Percentiles rank a stretch among this genome's conserved stretches.
Evolutionary conservation across 1,140 invertebrate genomes (phyloP).

Genomic region (Holotrichia oblita): DNA sequence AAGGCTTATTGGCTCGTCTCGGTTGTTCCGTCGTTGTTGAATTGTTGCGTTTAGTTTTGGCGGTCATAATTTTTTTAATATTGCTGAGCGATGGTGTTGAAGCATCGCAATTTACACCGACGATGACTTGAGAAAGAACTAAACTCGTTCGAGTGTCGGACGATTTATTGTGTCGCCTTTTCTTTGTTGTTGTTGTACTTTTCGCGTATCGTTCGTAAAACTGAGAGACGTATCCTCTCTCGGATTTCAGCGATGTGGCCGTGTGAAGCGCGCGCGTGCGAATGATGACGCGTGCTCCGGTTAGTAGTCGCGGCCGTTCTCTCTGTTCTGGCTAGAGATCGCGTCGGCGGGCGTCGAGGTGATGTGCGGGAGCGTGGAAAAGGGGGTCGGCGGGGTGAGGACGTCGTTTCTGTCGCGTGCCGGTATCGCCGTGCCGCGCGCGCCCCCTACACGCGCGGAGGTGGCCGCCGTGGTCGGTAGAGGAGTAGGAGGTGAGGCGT

Average conservation of each 20-base stretch:
- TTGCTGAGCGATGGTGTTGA: slow-evolving; percentile 38
- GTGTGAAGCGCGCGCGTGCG: slow-evolving; percentile 34
- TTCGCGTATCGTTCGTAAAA: no score
- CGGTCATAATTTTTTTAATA: slow-evolving; percentile 54
- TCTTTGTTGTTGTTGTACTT: no score
- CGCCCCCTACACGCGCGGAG: no score
- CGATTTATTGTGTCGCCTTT: no score
- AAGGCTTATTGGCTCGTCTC: slow-evolving; percentile 81
- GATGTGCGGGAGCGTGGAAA: slow-evolving; percentile 42
- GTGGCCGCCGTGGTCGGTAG: no score
- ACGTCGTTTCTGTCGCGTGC: slow-evolving; percentile 60
- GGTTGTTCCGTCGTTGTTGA: slow-evolving; percentile 60
- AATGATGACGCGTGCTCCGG: slow-evolving; percentile 21
- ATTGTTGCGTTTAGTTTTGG: slow-evolving; percentile 56
- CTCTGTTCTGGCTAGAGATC: no score
- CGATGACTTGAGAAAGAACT: no score
- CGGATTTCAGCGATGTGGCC: no score
- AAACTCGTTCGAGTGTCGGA: no score
- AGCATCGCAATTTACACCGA: slow-evolving; percentile 47
- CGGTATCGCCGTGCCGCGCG: slow-evolving; percentile 60
- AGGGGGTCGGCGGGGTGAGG: no score
- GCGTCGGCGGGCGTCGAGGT: background rate
- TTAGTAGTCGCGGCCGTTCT: background rate
- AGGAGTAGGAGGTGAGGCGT: no score
- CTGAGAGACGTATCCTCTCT: no score